These are phyloP conservation scores for Spheniscus mendiculus DNA, from an alignment of 2,113 vertebrate species.

Conservation along the genomic window DNA sequence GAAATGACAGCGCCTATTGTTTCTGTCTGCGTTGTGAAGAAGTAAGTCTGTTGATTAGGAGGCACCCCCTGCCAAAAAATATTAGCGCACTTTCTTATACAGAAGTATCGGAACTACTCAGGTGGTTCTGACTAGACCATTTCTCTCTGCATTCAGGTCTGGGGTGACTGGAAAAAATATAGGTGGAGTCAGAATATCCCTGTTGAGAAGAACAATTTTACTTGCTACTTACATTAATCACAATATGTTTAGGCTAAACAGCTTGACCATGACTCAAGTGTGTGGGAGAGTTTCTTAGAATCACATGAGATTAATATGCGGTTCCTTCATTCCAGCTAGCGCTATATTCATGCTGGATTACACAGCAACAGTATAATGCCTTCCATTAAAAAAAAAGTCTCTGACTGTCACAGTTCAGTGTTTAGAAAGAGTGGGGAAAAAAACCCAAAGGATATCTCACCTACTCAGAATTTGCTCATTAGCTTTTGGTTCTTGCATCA, in stretches of 20 bases:
- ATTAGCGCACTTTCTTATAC: neutral
- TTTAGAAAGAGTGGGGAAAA: neutral
- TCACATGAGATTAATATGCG: neutral
- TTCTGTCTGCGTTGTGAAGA: neutral
- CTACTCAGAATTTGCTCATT: neutral
- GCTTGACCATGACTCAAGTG: slow-evolving; percentile 29
- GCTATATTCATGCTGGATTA: neutral
- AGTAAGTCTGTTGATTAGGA: neutral
- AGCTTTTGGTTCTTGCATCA: neutral
- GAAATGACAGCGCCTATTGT: neutral
- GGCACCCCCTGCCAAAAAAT: neutral
- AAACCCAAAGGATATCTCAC: neutral
- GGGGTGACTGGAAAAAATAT: neutral
- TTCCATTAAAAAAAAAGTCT: neutral
- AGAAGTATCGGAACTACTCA: neutral
- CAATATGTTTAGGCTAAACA: neutral
- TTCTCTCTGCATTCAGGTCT: neutral
- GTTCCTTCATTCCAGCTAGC: neutral
- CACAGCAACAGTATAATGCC: neutral
- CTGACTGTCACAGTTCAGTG: neutral
- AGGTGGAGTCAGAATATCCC: neutral
- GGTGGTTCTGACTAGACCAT: neutral
- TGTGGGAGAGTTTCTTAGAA: neutral
- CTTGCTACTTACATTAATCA: neutral
- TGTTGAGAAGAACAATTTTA: neutral